These are phyloP conservation scores for Anguilla japonica DNA, from an alignment of 2,113 vertebrate genomes.

Conservation along the genomic window DNA sequence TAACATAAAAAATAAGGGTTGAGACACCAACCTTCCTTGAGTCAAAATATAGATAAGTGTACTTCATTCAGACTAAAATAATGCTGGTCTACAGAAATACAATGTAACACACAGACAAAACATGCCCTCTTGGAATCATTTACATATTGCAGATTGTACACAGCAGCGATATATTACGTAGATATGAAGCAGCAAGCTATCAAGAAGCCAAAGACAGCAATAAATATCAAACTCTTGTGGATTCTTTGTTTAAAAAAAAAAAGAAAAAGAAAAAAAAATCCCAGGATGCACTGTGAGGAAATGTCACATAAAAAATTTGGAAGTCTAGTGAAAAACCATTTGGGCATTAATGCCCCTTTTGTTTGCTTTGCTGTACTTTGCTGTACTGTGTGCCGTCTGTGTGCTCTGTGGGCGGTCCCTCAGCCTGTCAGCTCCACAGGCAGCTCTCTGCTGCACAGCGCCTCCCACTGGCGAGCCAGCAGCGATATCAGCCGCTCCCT, in stretches of 20 bases:
- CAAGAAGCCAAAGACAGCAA: conserved; percentile 44
- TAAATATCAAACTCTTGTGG: conserved; percentile 50
- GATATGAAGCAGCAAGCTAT: conserved; percentile 33
- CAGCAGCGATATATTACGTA: conserved; percentile 44
- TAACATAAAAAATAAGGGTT: neutral
- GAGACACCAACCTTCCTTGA: conserved; percentile 14
- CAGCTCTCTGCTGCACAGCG: conserved; percentile 88
- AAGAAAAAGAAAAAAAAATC: conserved; percentile 53
- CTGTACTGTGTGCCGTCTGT: neutral
- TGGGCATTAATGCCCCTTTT: conserved; percentile 38
- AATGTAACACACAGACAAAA: conserved; percentile 23
- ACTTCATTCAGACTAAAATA: conserved; percentile 26
- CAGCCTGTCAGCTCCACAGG: conserved; percentile 91
- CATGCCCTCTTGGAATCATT: conserved; percentile 36
- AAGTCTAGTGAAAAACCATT: conserved; percentile 13
- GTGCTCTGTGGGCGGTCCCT: conserved; percentile 24
- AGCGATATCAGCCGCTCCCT: conserved; percentile 90
- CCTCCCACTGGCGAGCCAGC: conserved; percentile 93
- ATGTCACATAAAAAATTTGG: conserved; percentile 55
- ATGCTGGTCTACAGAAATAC: conserved; percentile 28
- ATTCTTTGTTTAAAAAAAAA: conserved; percentile 44
- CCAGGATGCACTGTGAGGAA: conserved; percentile 61
- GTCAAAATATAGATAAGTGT: conserved; percentile 13
- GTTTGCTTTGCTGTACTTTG: neutral
- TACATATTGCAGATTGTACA: conserved; percentile 47